A percentile compares a stretch with the other conserved stretches of the same genome.
phyloP scores from a whole-genome alignment of 2,888 invertebrate species.

The Agapostemon virescens region DNA sequence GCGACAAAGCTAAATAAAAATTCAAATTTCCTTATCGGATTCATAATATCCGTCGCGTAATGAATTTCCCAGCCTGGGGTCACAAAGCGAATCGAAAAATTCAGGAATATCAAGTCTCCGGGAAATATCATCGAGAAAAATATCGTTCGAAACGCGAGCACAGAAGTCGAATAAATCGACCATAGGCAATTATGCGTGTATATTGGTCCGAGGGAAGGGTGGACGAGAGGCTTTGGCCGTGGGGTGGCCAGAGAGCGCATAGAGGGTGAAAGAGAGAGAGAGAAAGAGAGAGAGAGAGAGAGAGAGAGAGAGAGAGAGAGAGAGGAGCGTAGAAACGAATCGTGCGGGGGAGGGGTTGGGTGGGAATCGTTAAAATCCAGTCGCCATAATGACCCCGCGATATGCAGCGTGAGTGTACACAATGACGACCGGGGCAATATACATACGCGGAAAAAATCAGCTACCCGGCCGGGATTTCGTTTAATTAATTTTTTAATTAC shows the following conservation, averaged over 20 bases:
- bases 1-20: slow-evolving; percentile 3
- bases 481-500: slow-evolving; percentile 75
- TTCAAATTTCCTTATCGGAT: slow-evolving; percentile 6
- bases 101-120: not conserved
- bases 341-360: slow-evolving; percentile 14
- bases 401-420: slow-evolving; percentile 61
- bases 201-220: slow-evolving; percentile 44
- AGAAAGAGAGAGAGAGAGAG: not conserved
- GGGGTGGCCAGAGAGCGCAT: not conserved
- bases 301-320: not conserved
- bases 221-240: slow-evolving; percentile 26
- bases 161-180: slow-evolving; percentile 61
- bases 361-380: slow-evolving; percentile 65
- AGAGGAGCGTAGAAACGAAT: not conserved
- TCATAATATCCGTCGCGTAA: slow-evolving; percentile 17
- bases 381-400: slow-evolving; percentile 65
- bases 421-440: slow-evolving; percentile 60
- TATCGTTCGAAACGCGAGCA: slow-evolving; percentile 31
- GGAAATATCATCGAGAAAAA: slow-evolving; percentile 50
- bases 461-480: slow-evolving; percentile 68
- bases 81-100: not conserved
- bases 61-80: not conserved
- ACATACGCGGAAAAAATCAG: slow-evolving; percentile 63
- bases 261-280: not conserved
- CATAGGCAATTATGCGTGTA: slow-evolving; percentile 66